Base-by-base conservation (phyloP, 2,888 invertebrate genomes). In the Cephus spinipes region DNA sequence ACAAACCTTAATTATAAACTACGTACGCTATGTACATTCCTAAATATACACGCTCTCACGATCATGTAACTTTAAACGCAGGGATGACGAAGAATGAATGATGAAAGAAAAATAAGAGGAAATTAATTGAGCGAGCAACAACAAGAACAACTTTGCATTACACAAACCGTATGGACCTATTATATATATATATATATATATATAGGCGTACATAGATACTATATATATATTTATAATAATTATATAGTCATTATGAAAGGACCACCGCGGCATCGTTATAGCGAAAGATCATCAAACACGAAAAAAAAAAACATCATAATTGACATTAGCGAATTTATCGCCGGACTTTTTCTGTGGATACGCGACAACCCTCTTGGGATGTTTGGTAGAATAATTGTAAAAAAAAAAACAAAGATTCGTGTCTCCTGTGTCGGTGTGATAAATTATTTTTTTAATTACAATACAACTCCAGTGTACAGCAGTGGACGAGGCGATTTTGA, bases 1-100 rank as follows among this genome's bases (percentile, higher is more conserved):
- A 90, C 89, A 90, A 78, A 90, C 86, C 85, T 33, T 89, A 88
- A 89, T 86, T 89, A 89, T 89, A 89, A 85, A 90, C 86, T 90
- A 89, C 87, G 87, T 90, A 90, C 89, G 87, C 88, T 89, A 89
- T 90, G 90, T 91, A 90, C 91, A 91, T 90, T 91, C 90, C 90
- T 90, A 90, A 55, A 81, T 83, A 88, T 88, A 90, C 88, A 86
- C 87, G 85, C 87, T 87, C 85, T 89, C 88, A 88, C 87, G 86
- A 85, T 87, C 87, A 87, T 86, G 84, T 84, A 89, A 85, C 85
- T 86, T 86, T 87, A 87, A 88, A 88, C 86, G 88, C 88, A 86
- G 86, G 88, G 85, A 85, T 85, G 80, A 78, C 15, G 34, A 81
- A 34, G 69, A 76, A 80, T 69, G 79, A 80, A 73, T 35, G 76